Evolutionary conservation across 2,888 invertebrate species (phyloP).

Genomic region (Strigamia transsilvanica): DNA sequence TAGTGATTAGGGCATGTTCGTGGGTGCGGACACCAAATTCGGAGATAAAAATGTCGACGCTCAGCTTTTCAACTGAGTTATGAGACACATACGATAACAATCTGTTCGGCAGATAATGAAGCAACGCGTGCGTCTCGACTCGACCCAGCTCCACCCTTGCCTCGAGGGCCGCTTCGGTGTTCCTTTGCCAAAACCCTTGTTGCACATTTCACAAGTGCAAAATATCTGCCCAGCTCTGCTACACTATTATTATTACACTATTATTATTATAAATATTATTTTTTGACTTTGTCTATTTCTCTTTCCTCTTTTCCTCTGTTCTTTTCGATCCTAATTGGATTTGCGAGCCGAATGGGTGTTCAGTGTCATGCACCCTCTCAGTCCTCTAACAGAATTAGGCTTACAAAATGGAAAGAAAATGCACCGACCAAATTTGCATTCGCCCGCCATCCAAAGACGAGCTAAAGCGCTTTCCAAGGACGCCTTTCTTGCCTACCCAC

Average conservation of each 20-base stretch:
- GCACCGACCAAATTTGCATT: conserved; percentile 35
- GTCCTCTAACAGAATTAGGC: conserved; percentile 27
- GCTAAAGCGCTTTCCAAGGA: conserved; percentile 31
- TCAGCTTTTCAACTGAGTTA: conserved; percentile 34
- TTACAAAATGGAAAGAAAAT: conserved; percentile 28
- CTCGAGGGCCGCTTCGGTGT: neutral
- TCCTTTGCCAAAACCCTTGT: conserved; percentile 30
- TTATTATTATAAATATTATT: no score
- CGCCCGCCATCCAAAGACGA: neutral
- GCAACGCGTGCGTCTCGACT: neutral
- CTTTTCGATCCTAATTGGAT: conserved; percentile 15
- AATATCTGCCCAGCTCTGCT: neutral
- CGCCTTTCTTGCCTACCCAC: neutral
- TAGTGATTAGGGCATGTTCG: neutral
- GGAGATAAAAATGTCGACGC: conserved; percentile 10
- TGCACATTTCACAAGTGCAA: neutral
- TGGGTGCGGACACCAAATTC: conserved; percentile 31
- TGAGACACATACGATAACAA: conserved; percentile 27
- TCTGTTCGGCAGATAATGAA: conserved; percentile 19
- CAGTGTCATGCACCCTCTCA: conserved; percentile 26
- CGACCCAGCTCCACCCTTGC: neutral
- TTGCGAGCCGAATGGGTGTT: neutral
- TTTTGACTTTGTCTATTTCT: neutral
- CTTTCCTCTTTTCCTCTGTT: neutral
- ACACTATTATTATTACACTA: no score